phyloP scores from a whole-genome alignment of 2,797 vertebrate genomes.

The Siniperca undulata region DNA sequence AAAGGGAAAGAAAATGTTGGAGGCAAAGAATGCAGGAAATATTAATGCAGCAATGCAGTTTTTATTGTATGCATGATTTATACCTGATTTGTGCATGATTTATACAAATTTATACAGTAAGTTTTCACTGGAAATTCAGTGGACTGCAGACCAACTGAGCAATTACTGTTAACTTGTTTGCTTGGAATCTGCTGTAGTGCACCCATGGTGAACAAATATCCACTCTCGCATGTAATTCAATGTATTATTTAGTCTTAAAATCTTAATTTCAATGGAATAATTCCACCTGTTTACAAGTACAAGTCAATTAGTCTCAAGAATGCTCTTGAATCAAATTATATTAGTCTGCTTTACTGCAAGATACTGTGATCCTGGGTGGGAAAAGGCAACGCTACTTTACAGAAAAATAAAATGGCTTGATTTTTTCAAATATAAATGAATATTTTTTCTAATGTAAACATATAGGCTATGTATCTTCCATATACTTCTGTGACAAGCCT shows the following conservation, averaged over 20 bases:
- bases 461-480: not conserved
- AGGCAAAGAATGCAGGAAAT: slow-evolving; percentile 13
- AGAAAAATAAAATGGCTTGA: not conserved
- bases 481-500: slow-evolving; percentile 2
- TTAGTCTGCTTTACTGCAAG: not conserved
- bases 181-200: slow-evolving; percentile 25
- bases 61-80: slow-evolving; percentile 59
- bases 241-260: not conserved
- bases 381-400: not conserved
- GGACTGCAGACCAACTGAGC: slow-evolving; percentile 37
- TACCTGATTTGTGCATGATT: slow-evolving; percentile 52
- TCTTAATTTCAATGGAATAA: slow-evolving; percentile 18
- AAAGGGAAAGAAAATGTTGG: slow-evolving; percentile 7
- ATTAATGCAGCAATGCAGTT: slow-evolving; percentile 51
- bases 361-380: not conserved
- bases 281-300: not conserved
- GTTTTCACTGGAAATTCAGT: slow-evolving; percentile 32
- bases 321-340: not conserved
- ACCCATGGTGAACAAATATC: slow-evolving; percentile 2
- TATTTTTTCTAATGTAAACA: not conserved
- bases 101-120: slow-evolving; percentile 49
- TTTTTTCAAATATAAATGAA: not conserved
- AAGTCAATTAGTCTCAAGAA: not conserved
- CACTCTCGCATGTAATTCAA: slow-evolving; percentile 1
- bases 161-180: slow-evolving; percentile 35